A percentile compares a stretch with the other conserved stretches of the same genome.
phyloP scores from a whole-genome alignment of 2,113 vertebrate species.

The Alectura lathami region DNA sequence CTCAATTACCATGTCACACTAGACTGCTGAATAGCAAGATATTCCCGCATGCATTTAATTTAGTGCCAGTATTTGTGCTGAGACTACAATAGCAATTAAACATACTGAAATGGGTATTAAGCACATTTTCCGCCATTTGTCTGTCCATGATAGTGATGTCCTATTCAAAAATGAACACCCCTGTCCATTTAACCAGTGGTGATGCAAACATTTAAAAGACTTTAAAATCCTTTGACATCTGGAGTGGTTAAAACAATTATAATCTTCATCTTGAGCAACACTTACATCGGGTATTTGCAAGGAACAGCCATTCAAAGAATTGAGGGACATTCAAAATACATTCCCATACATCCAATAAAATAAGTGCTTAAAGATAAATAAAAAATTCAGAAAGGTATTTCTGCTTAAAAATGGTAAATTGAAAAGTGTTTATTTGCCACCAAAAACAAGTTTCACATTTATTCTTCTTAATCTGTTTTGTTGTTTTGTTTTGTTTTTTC shows the following conservation, averaged over 20 bases:
- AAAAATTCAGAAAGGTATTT: background rate
- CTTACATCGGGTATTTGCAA: background rate
- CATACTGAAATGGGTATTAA: background rate
- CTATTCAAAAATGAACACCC: background rate
- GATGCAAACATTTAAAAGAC: background rate
- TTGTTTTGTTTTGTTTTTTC: background rate
- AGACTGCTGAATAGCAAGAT: background rate
- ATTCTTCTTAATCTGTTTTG: background rate
- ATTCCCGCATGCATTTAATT: background rate
- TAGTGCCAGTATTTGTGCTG: background rate
- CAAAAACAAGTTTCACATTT: background rate
- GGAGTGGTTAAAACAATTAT: background rate
- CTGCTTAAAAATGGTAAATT: background rate
- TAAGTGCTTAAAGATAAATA: background rate
- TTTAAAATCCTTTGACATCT: background rate
- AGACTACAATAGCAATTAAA: constrained; percentile 21
- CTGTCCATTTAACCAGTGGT: background rate
- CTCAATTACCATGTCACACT: background rate
- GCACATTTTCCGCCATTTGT: background rate
- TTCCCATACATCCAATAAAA: background rate
- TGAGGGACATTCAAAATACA: background rate
- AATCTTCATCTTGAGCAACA: background rate
- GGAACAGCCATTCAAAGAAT: background rate
- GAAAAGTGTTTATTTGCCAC: background rate
- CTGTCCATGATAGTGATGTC: background rate